These are phyloP conservation scores for Strigamia transsilvanica DNA, from an alignment of 2,888 invertebrate species.

Conservation along the genomic window DNA sequence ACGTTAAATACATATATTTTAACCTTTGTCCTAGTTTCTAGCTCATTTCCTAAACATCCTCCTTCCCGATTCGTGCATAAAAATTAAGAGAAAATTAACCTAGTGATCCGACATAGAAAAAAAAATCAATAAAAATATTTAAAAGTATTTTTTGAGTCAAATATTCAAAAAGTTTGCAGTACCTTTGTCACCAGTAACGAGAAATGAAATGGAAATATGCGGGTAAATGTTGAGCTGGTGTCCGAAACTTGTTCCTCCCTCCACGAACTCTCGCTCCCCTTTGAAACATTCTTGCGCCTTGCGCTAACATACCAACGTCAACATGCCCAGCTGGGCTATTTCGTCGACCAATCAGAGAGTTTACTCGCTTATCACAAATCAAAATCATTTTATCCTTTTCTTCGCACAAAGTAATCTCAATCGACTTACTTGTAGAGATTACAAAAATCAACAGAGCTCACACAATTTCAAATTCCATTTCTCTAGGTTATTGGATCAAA, in stretches of 20 bases:
- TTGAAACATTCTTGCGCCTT: constrained; percentile 13
- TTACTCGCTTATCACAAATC: constrained; percentile 3
- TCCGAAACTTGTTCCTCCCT: neutral
- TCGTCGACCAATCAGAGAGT: neutral
- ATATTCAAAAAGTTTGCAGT: no score
- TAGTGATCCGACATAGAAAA: neutral
- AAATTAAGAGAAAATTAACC: neutral
- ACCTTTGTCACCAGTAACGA: neutral
- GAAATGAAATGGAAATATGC: neutral
- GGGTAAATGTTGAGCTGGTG: neutral
- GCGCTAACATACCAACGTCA: neutral
- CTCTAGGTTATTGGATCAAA: constrained; percentile 1
- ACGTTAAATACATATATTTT: neutral
- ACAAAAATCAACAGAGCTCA: neutral
- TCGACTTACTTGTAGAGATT: neutral
- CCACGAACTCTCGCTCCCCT: neutral
- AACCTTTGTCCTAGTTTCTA: neutral
- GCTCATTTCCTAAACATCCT: neutral
- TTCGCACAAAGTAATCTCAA: constrained; percentile 11
- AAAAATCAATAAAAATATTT: neutral
- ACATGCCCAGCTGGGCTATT: neutral
- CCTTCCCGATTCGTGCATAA: neutral
- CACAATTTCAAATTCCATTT: neutral
- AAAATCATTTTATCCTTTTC: constrained; percentile 19
- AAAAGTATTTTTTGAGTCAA: neutral